A percentile compares a stretch with the other conserved stretches of the same genome.
Conservation (phyloP, 2,113 vertebrate genomes). For the Hirundichthys speculiger region DNA sequence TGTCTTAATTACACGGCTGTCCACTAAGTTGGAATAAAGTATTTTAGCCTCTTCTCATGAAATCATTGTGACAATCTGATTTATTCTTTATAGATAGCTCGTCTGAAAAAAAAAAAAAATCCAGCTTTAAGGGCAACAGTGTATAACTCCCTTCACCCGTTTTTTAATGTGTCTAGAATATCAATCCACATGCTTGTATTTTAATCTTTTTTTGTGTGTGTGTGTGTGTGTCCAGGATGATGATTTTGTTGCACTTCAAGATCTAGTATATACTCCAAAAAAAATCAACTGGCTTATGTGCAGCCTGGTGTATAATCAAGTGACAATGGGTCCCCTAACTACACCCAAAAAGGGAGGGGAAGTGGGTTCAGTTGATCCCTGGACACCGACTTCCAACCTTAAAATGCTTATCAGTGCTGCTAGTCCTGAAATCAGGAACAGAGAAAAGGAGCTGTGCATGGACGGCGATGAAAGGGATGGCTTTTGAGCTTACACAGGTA, state of each 20-base stretch:
- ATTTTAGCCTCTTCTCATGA: too few species aligned
- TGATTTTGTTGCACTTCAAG: constrained; percentile 73
- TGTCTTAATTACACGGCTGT: too few species aligned
- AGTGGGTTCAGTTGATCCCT: constrained; percentile 84
- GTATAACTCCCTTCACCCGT: too few species aligned
- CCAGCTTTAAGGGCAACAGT: too few species aligned
- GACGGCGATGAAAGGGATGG: constrained; percentile 70
- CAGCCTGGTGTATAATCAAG: constrained; percentile 56
- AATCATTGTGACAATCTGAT: too few species aligned
- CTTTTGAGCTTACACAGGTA: constrained; percentile 82
- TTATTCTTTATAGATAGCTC: too few species aligned
- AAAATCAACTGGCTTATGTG: constrained; percentile 68
- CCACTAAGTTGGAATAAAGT: too few species aligned
- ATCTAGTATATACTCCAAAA: constrained; percentile 74
- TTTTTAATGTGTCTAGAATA: too few species aligned
- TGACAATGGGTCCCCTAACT: constrained; percentile 82
- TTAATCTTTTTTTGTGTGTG: constrained; percentile 3
- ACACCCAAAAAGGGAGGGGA: constrained; percentile 90
- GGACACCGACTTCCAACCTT: constrained; percentile 96
- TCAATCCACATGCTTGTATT: too few species aligned
- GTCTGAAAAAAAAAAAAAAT: too few species aligned
- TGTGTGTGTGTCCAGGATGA: constrained; percentile 83
- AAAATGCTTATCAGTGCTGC: constrained; percentile 97
- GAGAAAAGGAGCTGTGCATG: constrained; percentile 84
- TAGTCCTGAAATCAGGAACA: constrained; percentile 93